phyloP scores from a whole-genome alignment of 2,888 invertebrate genomes.

The Scaptomyza polygonia region DNA sequence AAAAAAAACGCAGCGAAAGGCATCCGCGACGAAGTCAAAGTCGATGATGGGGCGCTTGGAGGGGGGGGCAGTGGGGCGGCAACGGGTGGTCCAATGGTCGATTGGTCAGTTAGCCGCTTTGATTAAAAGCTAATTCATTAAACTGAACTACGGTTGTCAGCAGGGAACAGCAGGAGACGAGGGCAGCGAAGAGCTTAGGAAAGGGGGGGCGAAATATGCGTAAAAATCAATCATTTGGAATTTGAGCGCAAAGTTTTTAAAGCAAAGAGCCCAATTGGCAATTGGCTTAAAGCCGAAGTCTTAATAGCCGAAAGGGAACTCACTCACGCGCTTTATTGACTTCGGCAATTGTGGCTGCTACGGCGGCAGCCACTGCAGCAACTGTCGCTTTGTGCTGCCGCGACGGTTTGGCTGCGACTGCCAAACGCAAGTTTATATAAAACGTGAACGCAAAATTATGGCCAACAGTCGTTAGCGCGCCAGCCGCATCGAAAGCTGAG shows the following conservation, averaged over 20 bases:
- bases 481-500: conserved; percentile 51
- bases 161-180: background rate
- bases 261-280: conserved; percentile 32
- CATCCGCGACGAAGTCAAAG: conserved; percentile 36
- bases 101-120: conserved; percentile 38
- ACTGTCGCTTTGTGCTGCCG: conserved; percentile 7
- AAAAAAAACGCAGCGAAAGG: conserved; percentile 62
- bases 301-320: conserved; percentile 22
- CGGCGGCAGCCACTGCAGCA: conserved; percentile 22
- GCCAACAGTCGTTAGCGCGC: conserved; percentile 71
- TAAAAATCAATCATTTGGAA: conserved; percentile 65
- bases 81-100: background rate
- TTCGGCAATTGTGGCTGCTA: conserved; percentile 31
- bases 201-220: conserved; percentile 61
- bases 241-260: conserved; percentile 16
- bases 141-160: conserved; percentile 60
- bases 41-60: conserved; percentile 4
- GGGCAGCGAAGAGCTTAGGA: too few species aligned
- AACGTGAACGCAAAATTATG: conserved; percentile 53
- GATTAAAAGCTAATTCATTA: conserved; percentile 62
- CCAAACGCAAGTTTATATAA: conserved; percentile 69
- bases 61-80: background rate
- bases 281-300: conserved; percentile 23
- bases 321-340: conserved; percentile 19
- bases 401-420: conserved; percentile 18